phyloP scores from a whole-genome alignment of 2,113 vertebrate species.

The Thinocorus orbignyianus region DNA sequence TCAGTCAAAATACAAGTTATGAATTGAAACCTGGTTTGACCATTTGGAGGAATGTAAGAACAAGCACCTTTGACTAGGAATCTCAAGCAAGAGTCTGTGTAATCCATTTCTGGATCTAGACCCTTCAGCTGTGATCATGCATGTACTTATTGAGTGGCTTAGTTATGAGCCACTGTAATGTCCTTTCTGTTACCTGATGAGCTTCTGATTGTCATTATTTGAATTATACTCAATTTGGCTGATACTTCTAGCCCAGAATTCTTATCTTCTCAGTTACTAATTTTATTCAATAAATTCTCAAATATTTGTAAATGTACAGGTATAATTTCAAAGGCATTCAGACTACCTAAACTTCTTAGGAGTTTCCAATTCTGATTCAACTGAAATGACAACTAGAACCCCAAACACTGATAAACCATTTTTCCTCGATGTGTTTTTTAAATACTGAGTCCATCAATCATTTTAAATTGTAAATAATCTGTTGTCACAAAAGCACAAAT shows the following conservation, averaged over 20 bases:
- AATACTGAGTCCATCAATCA: neutral
- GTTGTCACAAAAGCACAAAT: neutral
- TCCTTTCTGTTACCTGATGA: neutral
- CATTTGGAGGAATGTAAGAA: neutral
- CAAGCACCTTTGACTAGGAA: neutral
- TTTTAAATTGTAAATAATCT: neutral
- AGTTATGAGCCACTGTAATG: neutral
- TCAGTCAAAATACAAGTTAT: neutral
- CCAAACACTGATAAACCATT: neutral
- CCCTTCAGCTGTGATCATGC: neutral
- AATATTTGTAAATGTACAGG: neutral
- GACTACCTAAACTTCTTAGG: neutral
- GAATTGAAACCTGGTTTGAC: neutral
- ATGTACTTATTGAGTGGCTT: neutral
- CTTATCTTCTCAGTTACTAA: neutral
- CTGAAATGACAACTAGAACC: neutral
- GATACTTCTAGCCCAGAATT: neutral
- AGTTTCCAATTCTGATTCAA: neutral
- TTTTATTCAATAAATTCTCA: neutral
- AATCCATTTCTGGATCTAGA: neutral
- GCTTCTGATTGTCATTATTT: neutral
- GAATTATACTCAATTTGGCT: neutral
- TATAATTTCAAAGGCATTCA: neutral
- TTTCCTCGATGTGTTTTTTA: neutral
- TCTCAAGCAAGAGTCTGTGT: neutral